A percentile compares a stretch with the other conserved stretches of the same genome.
Conservation (phyloP, 2,888 invertebrate species). For the Apamea anceps region DNA sequence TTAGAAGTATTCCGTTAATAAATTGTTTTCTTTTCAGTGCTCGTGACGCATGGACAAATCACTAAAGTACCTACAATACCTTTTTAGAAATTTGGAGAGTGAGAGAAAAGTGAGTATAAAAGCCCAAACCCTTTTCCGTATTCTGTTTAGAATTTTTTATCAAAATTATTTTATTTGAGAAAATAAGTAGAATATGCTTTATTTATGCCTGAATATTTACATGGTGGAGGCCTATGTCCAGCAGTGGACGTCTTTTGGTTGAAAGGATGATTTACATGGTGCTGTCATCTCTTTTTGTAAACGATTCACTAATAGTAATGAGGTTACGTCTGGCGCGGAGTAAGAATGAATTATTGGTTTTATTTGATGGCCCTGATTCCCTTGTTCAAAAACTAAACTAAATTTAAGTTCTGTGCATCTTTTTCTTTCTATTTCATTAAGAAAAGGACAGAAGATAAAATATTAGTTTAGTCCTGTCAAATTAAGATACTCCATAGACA, state of each 20-base stretch:
- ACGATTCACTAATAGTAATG: too few species aligned
- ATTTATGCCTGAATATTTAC: neutral
- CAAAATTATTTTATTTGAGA: neutral
- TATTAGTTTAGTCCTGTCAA: too few species aligned
- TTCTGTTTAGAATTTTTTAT: neutral
- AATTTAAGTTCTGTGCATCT: too few species aligned
- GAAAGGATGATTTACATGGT: neutral
- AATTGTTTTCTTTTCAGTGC: constrained; percentile 34
- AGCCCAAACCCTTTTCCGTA: neutral
- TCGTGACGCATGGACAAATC: constrained; percentile 29
- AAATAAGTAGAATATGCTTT: neutral
- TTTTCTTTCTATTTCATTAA: too few species aligned
- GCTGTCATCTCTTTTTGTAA: too few species aligned
- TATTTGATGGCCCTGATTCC: too few species aligned
- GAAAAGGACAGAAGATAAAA: too few species aligned
- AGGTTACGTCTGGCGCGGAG: too few species aligned
- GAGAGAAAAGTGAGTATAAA: neutral
- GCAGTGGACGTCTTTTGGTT: too few species aligned
- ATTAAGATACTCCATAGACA: too few species aligned
- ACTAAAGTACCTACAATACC: neutral
- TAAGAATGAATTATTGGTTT: too few species aligned
- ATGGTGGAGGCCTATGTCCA: neutral
- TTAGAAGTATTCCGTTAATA: constrained; percentile 30
- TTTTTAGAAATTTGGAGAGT: constrained; percentile 7
- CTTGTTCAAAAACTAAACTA: too few species aligned